Percentiles rank a stretch among this genome's conserved stretches.
phyloP scores from a whole-genome alignment of 2,888 invertebrate genomes.

The Bimastos eiseni region DNA sequence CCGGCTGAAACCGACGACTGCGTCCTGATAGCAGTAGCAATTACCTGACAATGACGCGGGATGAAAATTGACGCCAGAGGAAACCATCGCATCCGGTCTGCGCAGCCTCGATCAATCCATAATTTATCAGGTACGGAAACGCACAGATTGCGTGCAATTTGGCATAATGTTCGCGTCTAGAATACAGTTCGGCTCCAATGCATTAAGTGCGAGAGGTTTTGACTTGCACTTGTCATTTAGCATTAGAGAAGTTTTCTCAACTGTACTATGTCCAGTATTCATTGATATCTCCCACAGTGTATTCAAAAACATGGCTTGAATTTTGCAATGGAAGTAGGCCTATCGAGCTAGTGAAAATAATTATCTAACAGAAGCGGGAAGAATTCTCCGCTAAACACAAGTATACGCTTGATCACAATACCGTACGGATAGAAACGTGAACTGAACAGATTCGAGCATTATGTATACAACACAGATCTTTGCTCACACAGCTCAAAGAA shows the following conservation, averaged over 20 bases:
- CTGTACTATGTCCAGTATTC: too few species aligned
- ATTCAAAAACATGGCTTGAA: neutral
- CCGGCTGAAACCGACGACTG: neutral
- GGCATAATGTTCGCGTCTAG: neutral
- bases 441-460: neutral
- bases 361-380: neutral
- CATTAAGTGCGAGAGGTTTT: neutral
- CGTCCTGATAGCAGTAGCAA: neutral
- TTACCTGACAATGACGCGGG: neutral
- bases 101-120: neutral
- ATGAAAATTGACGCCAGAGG: conserved; percentile 1
- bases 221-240: neutral
- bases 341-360: neutral
- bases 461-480: neutral
- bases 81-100: neutral
- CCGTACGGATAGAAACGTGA: neutral
- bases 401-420: neutral
- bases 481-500: neutral
- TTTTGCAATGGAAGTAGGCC: neutral
- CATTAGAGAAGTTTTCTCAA: neutral
- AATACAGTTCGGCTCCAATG: neutral
- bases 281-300: neutral
- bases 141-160: neutral
- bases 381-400: neutral
- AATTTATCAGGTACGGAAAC: neutral